phyloP scores from a whole-genome alignment of 2,888 invertebrate species.

The Ceriagrion tenellum region DNA sequence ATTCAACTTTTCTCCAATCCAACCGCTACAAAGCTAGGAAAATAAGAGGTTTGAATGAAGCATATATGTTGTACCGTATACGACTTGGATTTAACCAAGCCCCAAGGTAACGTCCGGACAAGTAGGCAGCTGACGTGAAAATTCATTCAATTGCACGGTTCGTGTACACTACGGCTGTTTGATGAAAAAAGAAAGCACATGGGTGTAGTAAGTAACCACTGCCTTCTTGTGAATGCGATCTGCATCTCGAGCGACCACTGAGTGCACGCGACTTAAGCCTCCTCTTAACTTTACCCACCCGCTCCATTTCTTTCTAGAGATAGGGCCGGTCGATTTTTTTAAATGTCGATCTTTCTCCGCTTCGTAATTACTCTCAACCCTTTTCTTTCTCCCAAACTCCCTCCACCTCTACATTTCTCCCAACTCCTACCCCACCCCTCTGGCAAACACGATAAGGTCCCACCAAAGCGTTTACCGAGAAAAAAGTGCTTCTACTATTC shows the following conservation, averaged over 20 bases:
- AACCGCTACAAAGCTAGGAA: too few species aligned
- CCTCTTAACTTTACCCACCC: not conserved
- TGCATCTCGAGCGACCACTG: not conserved
- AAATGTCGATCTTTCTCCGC: not conserved
- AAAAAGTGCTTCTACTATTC: not conserved
- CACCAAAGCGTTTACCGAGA: not conserved
- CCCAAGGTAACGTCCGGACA: not conserved
- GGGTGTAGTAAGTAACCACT: not conserved
- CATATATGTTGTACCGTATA: not conserved
- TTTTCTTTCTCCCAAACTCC: not conserved
- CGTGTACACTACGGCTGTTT: not conserved
- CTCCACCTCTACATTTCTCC: not conserved
- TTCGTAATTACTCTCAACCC: not conserved
- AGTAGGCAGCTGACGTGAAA: not conserved
- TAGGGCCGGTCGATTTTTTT: not conserved
- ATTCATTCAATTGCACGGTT: slow-evolving; percentile 2
- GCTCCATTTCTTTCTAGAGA: not conserved
- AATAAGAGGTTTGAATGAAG: not conserved
- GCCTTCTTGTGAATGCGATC: slow-evolving; percentile 9
- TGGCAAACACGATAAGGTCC: not conserved
- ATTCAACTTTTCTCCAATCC: too few species aligned
- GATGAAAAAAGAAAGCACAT: not conserved
- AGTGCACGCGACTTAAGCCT: slow-evolving; percentile 30
- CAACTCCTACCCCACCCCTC: not conserved
- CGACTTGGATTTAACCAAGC: not conserved